Evolutionary conservation across 2,888 invertebrate species (phyloP).

Genomic region (Deroplatys truncata): DNA sequence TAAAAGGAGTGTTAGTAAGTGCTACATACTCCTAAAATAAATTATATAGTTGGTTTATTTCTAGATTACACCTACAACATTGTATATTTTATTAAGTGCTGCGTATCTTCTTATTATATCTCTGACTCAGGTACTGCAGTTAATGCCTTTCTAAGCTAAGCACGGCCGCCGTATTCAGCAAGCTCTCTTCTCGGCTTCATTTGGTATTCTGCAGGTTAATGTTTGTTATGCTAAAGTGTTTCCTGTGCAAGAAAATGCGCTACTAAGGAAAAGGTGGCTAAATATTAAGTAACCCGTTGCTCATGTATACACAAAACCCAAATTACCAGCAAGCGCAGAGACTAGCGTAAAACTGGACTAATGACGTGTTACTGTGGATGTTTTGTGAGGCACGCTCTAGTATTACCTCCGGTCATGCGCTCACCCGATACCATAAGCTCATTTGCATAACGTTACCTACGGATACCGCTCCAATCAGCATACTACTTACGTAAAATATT

Average conservation of each 20-base stretch:
- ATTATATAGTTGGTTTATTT: too few species aligned
- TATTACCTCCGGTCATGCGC: not conserved
- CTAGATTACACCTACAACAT: too few species aligned
- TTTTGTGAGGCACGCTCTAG: not conserved
- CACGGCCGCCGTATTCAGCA: too few species aligned
- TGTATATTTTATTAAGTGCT: too few species aligned
- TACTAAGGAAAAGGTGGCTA: not conserved
- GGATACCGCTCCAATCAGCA: not conserved
- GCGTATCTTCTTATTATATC: too few species aligned
- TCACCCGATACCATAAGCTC: not conserved
- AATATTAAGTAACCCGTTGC: not conserved
- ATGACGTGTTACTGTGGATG: not conserved
- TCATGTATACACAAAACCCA: not conserved
- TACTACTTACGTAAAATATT: not conserved
- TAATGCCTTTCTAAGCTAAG: too few species aligned
- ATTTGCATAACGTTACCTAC: not conserved
- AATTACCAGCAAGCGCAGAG: not conserved
- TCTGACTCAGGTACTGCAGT: too few species aligned
- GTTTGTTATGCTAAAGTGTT: not conserved
- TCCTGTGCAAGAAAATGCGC: not conserved
- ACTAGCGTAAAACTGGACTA: not conserved
- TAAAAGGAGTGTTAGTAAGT: too few species aligned
- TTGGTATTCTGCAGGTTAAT: not conserved
- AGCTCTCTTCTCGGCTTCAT: not conserved
- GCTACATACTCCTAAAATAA: too few species aligned